A percentile compares a stretch with the other conserved stretches of the same genome.
These are phyloP conservation scores for Caenorhabditis panamensis DNA, from an alignment of 2,888 invertebrate species.

Conservation along the genomic window DNA sequence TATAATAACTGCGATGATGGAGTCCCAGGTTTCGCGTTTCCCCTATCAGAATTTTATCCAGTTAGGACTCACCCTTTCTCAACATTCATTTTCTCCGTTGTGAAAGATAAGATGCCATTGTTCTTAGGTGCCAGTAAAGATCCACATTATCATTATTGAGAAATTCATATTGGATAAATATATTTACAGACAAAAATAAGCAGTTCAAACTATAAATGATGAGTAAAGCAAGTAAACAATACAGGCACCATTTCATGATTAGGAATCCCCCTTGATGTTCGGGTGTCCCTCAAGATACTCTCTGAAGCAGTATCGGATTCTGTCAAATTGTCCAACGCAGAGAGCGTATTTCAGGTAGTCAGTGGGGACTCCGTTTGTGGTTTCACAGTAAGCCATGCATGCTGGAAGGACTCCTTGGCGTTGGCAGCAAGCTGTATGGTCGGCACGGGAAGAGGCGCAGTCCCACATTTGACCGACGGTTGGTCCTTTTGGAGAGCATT, in stretches of 20 bases:
- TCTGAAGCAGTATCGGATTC: slow-evolving; percentile 79
- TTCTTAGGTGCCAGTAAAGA: no score
- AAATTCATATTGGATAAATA: slow-evolving; percentile 6
- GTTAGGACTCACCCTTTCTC: no score
- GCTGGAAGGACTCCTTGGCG: slow-evolving; percentile 74
- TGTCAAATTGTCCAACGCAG: slow-evolving; percentile 80
- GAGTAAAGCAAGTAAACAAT: slow-evolving; percentile 7
- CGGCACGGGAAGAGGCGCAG: slow-evolving; percentile 78
- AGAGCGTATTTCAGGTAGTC: slow-evolving; percentile 79
- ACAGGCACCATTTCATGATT: not conserved
- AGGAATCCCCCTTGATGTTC: slow-evolving; percentile 57
- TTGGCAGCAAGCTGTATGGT: slow-evolving; percentile 79
- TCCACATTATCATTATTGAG: slow-evolving; percentile 27
- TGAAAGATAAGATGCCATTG: not conserved
- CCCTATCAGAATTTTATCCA: no score
- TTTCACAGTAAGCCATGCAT: slow-evolving; percentile 80
- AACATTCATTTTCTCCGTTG: no score
- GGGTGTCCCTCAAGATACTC: slow-evolving; percentile 78
- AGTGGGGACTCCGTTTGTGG: slow-evolving; percentile 80
- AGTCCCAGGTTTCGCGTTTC: no score
- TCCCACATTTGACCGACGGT: slow-evolving; percentile 81
- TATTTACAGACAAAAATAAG: slow-evolving; percentile 17
- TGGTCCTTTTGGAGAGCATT: slow-evolving; percentile 76
- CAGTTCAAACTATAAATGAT: slow-evolving; percentile 1
- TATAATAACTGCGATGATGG: no score